Base-by-base conservation (phyloP, 1,140 invertebrate genomes). In the Drosophila micromelanica region DNA sequence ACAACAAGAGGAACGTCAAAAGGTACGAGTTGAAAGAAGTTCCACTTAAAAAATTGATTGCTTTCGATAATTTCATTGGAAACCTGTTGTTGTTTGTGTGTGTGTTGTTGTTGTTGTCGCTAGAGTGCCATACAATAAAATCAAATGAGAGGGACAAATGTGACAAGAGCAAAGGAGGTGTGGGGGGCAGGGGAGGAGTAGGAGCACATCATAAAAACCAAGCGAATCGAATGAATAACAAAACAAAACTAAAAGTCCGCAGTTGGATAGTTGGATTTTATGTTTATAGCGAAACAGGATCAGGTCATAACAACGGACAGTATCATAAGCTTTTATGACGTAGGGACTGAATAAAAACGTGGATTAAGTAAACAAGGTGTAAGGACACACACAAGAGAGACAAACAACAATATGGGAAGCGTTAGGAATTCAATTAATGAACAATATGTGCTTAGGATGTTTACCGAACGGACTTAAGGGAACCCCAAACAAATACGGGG, bases 11-110 rank as follows among this genome's bases (percentile, higher is more conserved):
- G 38, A 20, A 46, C 8, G 40, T 6, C 54, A n/a, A 61, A 78
- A 74, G 70, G 60, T 52, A 59, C 73, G 49, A 72, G 76, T 63
- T 79, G 81, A 78, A 78, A 76, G 73, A 82, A 84, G 69, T 87
- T 87, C 84, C 82, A 87, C 84, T 87, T 87, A 89, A 87, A 87
- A 87, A 87, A 89, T 89, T 87, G 82, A 87, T 87, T 87, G 82
- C 72, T 73, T 87, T 87, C 84, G 84, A 87, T 87, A 82, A 87
- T 84, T 87, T 87, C 84, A 89, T 84, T 89, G 78, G 84, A 89
- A 89, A 89, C 84, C 72, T 76, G 82, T 78, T 79, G 80, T 82
- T 45, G 62, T 51, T 65, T 6, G 27, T 27, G 27, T 55, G 20
- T 8, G 20, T 48, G 52, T n/a, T 64, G 55, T 65, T 61, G 62